These are phyloP conservation scores for Brachyrhaphis roseni DNA, from an alignment of 2,797 vertebrate genomes.

Conservation along the genomic window DNA sequence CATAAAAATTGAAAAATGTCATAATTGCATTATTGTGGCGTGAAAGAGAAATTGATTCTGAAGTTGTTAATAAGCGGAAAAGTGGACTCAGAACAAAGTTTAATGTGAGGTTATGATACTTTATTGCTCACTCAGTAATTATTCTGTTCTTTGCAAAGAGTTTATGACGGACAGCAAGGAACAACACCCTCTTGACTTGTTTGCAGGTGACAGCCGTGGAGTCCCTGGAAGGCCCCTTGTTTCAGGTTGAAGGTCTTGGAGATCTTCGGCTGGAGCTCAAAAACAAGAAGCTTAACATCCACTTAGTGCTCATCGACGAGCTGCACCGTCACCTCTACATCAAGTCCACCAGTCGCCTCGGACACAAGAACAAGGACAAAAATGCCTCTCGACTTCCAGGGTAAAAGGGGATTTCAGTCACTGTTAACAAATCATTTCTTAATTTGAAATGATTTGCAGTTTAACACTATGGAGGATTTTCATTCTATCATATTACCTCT, in stretches of 20 bases:
- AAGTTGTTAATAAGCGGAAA: background rate
- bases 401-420: conserved; percentile 44
- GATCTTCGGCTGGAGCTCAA: conserved; percentile 96
- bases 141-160: background rate
- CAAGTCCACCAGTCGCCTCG: conserved; percentile 92
- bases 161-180: background rate
- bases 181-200: background rate
- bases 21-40: conserved; percentile 22
- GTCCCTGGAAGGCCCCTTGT: conserved; percentile 91
- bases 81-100: background rate
- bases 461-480: background rate
- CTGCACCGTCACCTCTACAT: conserved; percentile 97
- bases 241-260: conserved; percentile 96
- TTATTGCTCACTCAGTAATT: background rate
- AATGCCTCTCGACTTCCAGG: conserved; percentile 76
- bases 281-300: conserved; percentile 98
- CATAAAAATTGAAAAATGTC: conserved; percentile 79
- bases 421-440: background rate
- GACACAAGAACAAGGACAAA: conserved; percentile 87
- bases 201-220: conserved; percentile 92
- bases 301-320: conserved; percentile 94
- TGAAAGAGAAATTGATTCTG: background rate
- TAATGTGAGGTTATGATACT: background rate
- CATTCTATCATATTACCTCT: background rate
- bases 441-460: background rate